phyloP scores from a whole-genome alignment of 2,888 invertebrate species.

The Tachina grossa region DNA sequence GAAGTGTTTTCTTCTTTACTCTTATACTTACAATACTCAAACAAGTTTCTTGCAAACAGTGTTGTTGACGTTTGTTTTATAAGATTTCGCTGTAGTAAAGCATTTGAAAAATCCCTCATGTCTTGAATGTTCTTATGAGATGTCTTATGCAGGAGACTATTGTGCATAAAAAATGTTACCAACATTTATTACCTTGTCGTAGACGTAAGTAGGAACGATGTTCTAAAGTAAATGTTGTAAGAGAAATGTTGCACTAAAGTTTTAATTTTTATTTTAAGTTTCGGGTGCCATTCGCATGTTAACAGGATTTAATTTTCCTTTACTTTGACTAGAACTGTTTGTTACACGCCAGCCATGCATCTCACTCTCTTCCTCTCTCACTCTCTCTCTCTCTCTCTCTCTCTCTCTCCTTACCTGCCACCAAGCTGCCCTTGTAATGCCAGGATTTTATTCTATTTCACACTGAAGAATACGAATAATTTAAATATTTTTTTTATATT shows the following conservation, averaged over 20 bases:
- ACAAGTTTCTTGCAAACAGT: no score
- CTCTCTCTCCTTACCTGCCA: background rate
- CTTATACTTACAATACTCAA: no score
- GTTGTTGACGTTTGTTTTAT: no score
- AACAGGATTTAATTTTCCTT: conserved; percentile 60
- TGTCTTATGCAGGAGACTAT: no score
- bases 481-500: conserved; percentile 65
- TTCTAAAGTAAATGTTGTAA: conserved; percentile 21
- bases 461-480: conserved; percentile 38
- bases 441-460: conserved; percentile 1
- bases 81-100: no score
- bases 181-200: conserved; percentile 52
- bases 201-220: background rate
- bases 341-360: background rate
- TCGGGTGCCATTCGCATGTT: conserved; percentile 39
- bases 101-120: no score
- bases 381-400: background rate
- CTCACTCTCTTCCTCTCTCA: background rate
- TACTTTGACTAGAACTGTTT: conserved; percentile 36
- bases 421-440: background rate
- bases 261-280: conserved; percentile 31
- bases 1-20: no score
- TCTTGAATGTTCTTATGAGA: no score
- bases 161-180: conserved; percentile 64
- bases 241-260: conserved; percentile 38